Evolutionary conservation across 2,113 vertebrate genomes (phyloP), one percentile per base, ranked within the genome.

Genomic region (Gadus chalcogrammus): DNA sequence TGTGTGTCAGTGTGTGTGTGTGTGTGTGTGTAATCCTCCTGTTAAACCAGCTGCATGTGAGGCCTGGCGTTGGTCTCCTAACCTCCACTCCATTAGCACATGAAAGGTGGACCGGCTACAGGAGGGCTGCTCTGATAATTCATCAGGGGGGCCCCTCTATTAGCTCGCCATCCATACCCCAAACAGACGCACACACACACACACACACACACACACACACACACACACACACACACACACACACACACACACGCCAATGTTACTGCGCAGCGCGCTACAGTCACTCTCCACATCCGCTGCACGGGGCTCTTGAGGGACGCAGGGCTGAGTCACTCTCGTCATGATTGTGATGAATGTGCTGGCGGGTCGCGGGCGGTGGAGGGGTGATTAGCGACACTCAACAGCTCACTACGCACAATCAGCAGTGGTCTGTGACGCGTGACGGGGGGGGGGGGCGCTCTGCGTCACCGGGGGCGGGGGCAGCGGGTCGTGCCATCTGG

Each of bases 21-120:
- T 56, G 67, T 62, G n/a, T 66, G 55, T 67, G 64, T 61, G 56
- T 56, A 55, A 67, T 31, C 53, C 56, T 31, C 53, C 56, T n/a
- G 65, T 74, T 69, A 28, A 70, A 81, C 79, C 78, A 85, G 84
- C 70, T 86, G 77, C 70, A 72, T 71, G 28, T 81, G 87, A 87
- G 77, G 65, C 82, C 88, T 88, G 71, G 70, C 75, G 73, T 77
- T 76, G 76, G 73, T 82, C 82, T 84, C 79, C 81, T 84, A 89
- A 89, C 86, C 76, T 86, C 52, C 5, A 66, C 58, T 71, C 84
- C 87, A 90, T 90, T 89, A 87, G 78, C 89, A 90, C 89, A 90
- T 90, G 89, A 89, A 89, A 89, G 84, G 73, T 81, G 52, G 38
- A 11, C 3, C 68, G 68, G 72, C 86, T 82, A 82, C 85, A 84